Conservation (phyloP, 2,797 vertebrate species). For the Pangasius macronema region DNA sequence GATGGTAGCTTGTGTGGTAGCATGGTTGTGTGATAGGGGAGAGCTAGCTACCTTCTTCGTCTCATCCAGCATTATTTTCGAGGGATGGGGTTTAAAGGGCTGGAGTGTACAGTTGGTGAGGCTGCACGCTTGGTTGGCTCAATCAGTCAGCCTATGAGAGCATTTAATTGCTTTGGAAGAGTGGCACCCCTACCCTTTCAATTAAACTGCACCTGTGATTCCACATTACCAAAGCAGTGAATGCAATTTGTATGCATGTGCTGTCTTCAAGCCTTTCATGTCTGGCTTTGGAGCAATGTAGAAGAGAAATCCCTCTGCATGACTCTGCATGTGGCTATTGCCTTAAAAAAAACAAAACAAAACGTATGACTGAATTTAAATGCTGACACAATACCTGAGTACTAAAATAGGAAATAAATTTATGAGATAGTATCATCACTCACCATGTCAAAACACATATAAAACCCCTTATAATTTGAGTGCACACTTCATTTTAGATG, state of each 20-base stretch:
- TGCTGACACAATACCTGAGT: conserved; percentile 27
- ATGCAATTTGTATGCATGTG: conserved; percentile 42
- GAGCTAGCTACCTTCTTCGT: not conserved
- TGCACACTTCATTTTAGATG: conserved; percentile 35
- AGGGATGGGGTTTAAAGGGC: conserved; percentile 51
- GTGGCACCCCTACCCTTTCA: conserved; percentile 64
- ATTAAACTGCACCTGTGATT: conserved; percentile 69
- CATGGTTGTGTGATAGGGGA: not conserved
- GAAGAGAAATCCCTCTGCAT: conserved; percentile 20
- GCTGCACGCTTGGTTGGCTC: conserved; percentile 65
- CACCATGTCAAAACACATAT: not conserved
- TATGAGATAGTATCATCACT: not conserved
- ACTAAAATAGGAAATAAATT: conserved; percentile 5
- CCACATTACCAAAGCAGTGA: conserved; percentile 50
- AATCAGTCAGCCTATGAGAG: conserved; percentile 68
- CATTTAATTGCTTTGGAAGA: conserved; percentile 74
- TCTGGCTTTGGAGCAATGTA: conserved; percentile 28
- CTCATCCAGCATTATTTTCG: conserved; percentile 13
- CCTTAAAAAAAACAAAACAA: too few species aligned
- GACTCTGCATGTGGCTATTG: not conserved
- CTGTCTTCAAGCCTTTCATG: conserved; percentile 35
- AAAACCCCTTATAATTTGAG: conserved; percentile 27
- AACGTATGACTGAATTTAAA: conserved; percentile 43
- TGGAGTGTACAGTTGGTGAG: conserved; percentile 45
- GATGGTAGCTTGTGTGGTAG: not conserved